phyloP scores from a whole-genome alignment of 2,888 invertebrate species.

The Argyresthia goedartella region DNA sequence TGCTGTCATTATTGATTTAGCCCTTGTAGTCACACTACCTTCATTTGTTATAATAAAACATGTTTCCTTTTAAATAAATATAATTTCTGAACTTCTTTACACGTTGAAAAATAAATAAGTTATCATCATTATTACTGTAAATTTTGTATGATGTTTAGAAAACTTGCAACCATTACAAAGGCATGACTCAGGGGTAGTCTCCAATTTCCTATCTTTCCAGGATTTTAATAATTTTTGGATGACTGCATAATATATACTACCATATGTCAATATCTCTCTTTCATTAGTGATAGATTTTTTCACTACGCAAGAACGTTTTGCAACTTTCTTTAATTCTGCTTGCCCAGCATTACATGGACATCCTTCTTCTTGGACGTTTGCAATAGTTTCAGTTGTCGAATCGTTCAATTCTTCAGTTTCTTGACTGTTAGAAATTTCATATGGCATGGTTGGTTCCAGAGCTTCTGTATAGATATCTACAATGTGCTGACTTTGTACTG shows the following conservation, averaged over 20 bases:
- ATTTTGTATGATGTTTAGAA: not conserved
- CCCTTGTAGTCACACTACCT: too few species aligned
- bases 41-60: not conserved
- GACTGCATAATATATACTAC: conserved; percentile 27
- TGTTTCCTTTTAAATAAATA: not conserved
- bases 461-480: not conserved
- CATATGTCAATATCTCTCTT: conserved; percentile 19
- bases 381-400: not conserved
- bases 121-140: not conserved
- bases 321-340: not conserved
- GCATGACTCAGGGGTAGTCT: not conserved
- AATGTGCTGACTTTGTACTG: not conserved
- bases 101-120: not conserved
- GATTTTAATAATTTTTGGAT: conserved; percentile 22
- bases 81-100: not conserved
- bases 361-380: not conserved
- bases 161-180: not conserved
- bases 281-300: too few species aligned
- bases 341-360: not conserved
- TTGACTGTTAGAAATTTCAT: not conserved
- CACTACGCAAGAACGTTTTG: not conserved
- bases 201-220: conserved; percentile 16
- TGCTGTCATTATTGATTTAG: too few species aligned
- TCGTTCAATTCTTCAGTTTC: not conserved
- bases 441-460: not conserved